phyloP scores from a whole-genome alignment of 2,797 vertebrate genomes.

The Parauchenoglanis ngamensis region DNA sequence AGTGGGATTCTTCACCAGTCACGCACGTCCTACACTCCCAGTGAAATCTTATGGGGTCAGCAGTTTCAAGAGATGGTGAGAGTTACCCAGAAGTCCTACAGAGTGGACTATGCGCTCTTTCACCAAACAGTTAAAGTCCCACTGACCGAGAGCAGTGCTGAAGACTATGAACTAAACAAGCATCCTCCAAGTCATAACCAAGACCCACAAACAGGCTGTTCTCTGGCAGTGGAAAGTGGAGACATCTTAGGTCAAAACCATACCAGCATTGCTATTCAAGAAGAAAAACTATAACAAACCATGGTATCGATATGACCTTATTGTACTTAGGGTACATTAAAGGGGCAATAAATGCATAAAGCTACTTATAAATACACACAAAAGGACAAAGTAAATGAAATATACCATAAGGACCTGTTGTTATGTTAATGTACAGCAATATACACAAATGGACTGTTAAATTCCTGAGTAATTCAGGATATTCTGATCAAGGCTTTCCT shows the following conservation, averaged over 20 bases:
- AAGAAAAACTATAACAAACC: constrained; percentile 24
- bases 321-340: not conserved
- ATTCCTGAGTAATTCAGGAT: not conserved
- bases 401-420: not conserved
- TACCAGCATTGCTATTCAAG: constrained; percentile 33
- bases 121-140: constrained; percentile 86
- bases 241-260: constrained; percentile 20
- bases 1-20: constrained; percentile 93
- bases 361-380: not conserved
- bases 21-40: constrained; percentile 86
- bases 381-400: not conserved
- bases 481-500: not conserved
- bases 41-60: constrained; percentile 93
- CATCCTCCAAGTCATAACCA: constrained; percentile 47
- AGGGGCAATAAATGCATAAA: not conserved
- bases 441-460: not conserved
- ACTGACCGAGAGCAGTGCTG: constrained; percentile 84
- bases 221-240: constrained; percentile 39
- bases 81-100: constrained; percentile 82
- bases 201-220: constrained; percentile 49
- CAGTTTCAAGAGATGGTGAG: constrained; percentile 89
- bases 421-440: no score
- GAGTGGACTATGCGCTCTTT: constrained; percentile 88
- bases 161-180: constrained; percentile 81
- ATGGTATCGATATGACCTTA: not conserved